Percentiles rank a stretch among this genome's conserved stretches.
Evolutionary conservation across 1,140 invertebrate genomes (phyloP).

Genomic region (Leptoteleia sp.): DNA sequence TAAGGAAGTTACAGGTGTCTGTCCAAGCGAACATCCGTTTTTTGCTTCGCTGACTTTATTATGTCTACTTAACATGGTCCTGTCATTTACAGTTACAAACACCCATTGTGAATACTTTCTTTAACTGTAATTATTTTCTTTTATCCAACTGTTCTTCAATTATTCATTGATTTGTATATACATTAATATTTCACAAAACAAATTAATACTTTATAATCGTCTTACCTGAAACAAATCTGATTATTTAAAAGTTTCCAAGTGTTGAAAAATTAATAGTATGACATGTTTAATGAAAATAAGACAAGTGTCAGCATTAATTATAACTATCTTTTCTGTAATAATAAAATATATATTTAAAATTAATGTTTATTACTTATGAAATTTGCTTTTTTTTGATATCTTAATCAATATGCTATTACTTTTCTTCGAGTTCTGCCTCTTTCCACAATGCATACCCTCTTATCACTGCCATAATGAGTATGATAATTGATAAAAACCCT

Average conservation of each 20-base stretch:
- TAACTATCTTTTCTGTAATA: constrained; percentile 61
- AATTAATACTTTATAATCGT: constrained; percentile 9
- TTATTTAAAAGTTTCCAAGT: constrained; percentile 27
- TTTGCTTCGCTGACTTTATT: constrained; percentile 43
- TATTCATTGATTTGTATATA: constrained; percentile 27
- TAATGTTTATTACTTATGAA: constrained; percentile 3
- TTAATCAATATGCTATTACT: constrained; percentile 38
- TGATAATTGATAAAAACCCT: constrained; percentile 59
- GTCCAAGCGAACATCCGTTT: constrained; percentile 62
- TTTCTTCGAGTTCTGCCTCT: constrained; percentile 61
- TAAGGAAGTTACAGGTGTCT: constrained; percentile 65
- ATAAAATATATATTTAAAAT: constrained; percentile 33
- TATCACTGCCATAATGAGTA: constrained; percentile 60
- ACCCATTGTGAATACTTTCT: constrained; percentile 13
- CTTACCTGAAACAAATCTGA: constrained; percentile 30
- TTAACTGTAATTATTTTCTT: constrained; percentile 11
- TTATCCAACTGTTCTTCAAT: constrained; percentile 1
- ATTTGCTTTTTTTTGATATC: no score
- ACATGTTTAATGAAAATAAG: constrained; percentile 24
- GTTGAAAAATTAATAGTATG: constrained; percentile 16
- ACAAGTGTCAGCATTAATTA: constrained; percentile 36
- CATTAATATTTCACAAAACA: no score
- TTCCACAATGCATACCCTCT: constrained; percentile 60
- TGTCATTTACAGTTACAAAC: constrained; percentile 35
- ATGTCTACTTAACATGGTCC: constrained; percentile 22